Percentiles rank a stretch among this genome's conserved stretches.
Conservation (phyloP, 2,113 vertebrate species). For the Neogobius melanostomus region DNA sequence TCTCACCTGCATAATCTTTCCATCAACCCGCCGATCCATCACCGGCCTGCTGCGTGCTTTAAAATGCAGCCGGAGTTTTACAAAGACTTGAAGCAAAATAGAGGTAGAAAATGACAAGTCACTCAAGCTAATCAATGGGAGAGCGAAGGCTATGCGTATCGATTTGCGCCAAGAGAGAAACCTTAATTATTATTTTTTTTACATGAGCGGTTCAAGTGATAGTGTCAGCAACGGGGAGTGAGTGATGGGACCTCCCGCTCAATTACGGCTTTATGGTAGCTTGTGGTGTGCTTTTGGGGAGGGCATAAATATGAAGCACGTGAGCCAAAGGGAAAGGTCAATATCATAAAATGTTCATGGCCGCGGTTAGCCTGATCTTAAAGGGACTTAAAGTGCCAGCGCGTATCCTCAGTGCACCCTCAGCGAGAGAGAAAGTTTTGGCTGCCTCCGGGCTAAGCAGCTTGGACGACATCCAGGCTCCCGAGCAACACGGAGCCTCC, state of each 20-base stretch:
- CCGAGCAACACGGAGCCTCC: conserved; percentile 45
- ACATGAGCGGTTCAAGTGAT: conserved; percentile 31
- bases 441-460: conserved; percentile 52
- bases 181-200: conserved; percentile 13
- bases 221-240: conserved; percentile 28
- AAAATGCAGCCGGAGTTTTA: conserved; percentile 40
- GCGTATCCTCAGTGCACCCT: conserved; percentile 32
- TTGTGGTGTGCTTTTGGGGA: conserved; percentile 1
- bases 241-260: conserved; percentile 17
- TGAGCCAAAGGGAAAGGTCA: conserved; percentile 45
- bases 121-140: conserved; percentile 52
- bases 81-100: conserved; percentile 29
- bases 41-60: conserved; percentile 35
- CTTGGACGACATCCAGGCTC: conserved; percentile 60
- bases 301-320: conserved; percentile 50
- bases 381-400: conserved; percentile 44
- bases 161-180: conserved; percentile 22
- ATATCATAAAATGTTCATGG: conserved; percentile 35
- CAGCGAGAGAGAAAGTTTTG: conserved; percentile 46
- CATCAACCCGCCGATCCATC: conserved; percentile 58
- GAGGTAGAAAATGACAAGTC: conserved; percentile 27
- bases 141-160: conserved; percentile 47
- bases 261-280: conserved; percentile 29
- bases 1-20: conserved; percentile 61
- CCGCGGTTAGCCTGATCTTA: conserved; percentile 44